phyloP scores from a whole-genome alignment of 2,797 vertebrate genomes.

The Galagoides demidoff region DNA sequence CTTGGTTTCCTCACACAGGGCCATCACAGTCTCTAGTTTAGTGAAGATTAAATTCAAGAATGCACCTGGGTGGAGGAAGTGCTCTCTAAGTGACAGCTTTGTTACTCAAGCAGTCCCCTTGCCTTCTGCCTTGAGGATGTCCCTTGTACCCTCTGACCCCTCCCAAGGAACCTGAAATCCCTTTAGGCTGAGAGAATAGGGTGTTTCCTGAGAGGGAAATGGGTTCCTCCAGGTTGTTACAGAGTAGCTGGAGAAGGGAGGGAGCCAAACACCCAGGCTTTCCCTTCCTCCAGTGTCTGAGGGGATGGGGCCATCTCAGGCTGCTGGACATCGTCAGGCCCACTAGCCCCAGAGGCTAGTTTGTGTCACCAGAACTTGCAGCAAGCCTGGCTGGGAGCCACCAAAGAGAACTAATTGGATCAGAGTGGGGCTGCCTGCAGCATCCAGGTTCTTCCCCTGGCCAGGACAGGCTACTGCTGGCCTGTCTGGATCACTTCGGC shows the following conservation, averaged over 20 bases:
- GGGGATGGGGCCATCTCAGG: neutral
- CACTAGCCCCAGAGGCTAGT: neutral
- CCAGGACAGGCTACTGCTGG: neutral
- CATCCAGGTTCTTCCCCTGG: neutral
- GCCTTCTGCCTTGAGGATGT: neutral
- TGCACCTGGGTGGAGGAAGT: neutral
- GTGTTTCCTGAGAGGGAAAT: too few relatives aligned
- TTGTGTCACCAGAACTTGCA: neutral
- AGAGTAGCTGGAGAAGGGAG: neutral
- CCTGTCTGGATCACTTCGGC: neutral
- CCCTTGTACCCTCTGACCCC: neutral
- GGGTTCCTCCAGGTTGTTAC: neutral
- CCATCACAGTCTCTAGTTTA: neutral
- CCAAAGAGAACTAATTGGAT: neutral
- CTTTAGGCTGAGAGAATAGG: neutral
- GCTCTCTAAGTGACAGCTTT: too few relatives aligned
- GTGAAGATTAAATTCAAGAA: neutral
- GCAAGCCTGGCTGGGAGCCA: neutral
- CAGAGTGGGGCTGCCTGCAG: rapidly evolving
- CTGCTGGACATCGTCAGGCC: neutral
- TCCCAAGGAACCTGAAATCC: neutral
- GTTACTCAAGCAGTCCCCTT: neutral
- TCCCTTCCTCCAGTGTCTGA: neutral
- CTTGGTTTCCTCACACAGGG: neutral
- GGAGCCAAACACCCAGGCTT: neutral